Base-by-base conservation (phyloP, 2,113 vertebrate genomes). In the Dicerorhinus sumatrensis region DNA sequence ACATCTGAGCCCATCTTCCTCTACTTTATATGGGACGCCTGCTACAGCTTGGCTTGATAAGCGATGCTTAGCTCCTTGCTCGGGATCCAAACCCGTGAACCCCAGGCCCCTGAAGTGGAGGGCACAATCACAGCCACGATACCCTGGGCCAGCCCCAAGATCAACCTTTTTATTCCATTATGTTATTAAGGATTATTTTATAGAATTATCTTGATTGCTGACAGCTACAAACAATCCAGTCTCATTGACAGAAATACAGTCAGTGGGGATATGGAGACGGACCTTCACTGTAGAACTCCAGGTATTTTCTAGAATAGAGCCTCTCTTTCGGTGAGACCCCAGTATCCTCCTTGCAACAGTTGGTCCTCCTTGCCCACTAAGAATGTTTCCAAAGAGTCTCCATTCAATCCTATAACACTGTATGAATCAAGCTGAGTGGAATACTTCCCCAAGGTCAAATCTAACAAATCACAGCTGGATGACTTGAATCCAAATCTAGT, bases 281-380 rank as follows among this genome's bases (percentile, higher is more conserved):
- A 13, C 5, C 25, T 84, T 90, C 27, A 36, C n/a, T n/a, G 4
- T 10, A 27, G 0, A 80, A 36, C 1, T 58, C 33, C 58, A 83
- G 0, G 8, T 0, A 0, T 5, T 25, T 73, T 27, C n/a, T 60
- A 39, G 6, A 2, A 5, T 23, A 21, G 4, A 72, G 12, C 18
- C 77, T 70, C 21, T 51, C 17, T 36, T 89, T 46, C 18, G 0
- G 1, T 13, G 8, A 1, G 27, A 75, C 12, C 29, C 29, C 60
- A 42, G 8, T 20, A 16, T 36, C 46, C 21, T 51, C 10, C n/a
- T 58, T 14, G 31, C 3, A 33, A n/a, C 8, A 16, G 23, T 75
- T 39, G 1, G 1, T 86, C 11, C 79, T 51, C 54, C 54, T 39
- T 72, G 42, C 17, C 36, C 58, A 51, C 8, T 7, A 31, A 51